Evolutionary conservation across 2,888 invertebrate genomes (phyloP).

Genomic region (Drosophila cyrtoloma): DNA sequence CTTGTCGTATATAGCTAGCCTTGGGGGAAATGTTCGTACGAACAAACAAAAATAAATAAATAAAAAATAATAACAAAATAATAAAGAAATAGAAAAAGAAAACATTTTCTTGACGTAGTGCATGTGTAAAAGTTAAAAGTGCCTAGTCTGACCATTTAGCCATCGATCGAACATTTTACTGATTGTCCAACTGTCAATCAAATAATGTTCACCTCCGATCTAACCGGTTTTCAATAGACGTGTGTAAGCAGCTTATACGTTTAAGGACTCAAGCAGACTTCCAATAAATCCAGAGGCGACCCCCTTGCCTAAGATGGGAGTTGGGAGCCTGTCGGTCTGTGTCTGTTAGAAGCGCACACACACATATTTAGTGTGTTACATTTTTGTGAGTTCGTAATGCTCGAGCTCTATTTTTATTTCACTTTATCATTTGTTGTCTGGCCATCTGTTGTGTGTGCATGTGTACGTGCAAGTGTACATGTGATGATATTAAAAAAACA

Average conservation of each 20-base stretch:
- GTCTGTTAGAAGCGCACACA: neutral
- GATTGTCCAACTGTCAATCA: no score
- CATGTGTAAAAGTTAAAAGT: neutral
- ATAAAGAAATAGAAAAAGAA: neutral
- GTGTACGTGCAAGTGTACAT: neutral
- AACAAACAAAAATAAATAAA: neutral
- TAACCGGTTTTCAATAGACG: neutral
- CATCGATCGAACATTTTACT: neutral
- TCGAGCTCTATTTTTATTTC: neutral
- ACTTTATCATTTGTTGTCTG: conserved; percentile 10
- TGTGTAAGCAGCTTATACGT: neutral
- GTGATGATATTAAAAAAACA: conserved; percentile 61
- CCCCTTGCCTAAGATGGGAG: neutral
- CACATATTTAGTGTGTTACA: conserved; percentile 1
- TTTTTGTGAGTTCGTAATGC: neutral
- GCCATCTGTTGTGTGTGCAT: conserved; percentile 9
- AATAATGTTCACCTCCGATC: neutral
- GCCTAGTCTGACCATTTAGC: neutral
- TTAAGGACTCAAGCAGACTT: neutral
- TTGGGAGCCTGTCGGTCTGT: neutral
- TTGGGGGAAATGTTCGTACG: neutral
- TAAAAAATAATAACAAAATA: neutral
- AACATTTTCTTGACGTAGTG: neutral
- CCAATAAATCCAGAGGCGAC: neutral
- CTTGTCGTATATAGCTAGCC: neutral